Percentiles rank a stretch among this genome's conserved stretches.
Conservation (phyloP, 2,888 invertebrate genomes). For the Himalopsyche tibetana region DNA sequence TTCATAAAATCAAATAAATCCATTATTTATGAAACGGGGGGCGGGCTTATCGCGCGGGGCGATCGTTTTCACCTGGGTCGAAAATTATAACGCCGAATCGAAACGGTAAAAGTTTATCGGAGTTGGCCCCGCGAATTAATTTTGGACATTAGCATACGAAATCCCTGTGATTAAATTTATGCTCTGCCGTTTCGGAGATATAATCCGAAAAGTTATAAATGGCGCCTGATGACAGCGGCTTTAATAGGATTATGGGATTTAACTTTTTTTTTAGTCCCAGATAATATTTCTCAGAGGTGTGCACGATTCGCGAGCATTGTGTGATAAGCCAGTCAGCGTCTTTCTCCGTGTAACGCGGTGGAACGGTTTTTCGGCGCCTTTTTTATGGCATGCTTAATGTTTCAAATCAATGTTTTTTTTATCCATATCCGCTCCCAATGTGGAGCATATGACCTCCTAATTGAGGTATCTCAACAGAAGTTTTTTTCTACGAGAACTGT, state of each 20-base stretch:
- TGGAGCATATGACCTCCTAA: too few species aligned
- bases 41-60: not conserved
- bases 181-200: not conserved
- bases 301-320: too few species aligned
- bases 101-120: not conserved
- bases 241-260: not conserved
- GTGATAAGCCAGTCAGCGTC: too few species aligned
- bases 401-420: too few species aligned
- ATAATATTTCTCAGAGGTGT: too few species aligned
- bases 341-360: too few species aligned
- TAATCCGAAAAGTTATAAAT: conserved; percentile 9
- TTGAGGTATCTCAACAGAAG: too few species aligned
- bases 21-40: conserved; percentile 4
- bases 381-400: too few species aligned
- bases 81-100: not conserved
- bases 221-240: not conserved
- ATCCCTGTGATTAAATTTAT: conserved; percentile 6
- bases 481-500: too few species aligned
- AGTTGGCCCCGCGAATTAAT: conserved; percentile 15
- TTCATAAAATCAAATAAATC: conserved; percentile 21
- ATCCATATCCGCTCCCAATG: too few species aligned
- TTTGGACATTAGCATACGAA: conserved; percentile 24
- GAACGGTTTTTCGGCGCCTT: too few species aligned
- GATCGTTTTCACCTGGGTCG: conserved; percentile 1
- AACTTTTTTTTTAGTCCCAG: not conserved